Base-by-base conservation (phyloP, 2,888 invertebrate genomes). In the Ophion ventricosus region DNA sequence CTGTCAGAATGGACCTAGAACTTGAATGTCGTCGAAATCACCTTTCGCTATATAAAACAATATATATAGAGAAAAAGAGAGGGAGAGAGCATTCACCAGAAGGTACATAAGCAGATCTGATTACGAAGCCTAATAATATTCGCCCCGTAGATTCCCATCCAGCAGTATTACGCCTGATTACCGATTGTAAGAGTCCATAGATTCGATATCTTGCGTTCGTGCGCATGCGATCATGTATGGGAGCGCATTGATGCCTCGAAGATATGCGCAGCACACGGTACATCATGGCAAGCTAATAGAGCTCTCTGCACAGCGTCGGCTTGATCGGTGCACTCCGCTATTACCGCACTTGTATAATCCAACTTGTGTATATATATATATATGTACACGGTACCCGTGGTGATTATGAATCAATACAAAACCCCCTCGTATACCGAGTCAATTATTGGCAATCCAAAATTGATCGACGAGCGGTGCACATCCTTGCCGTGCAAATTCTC, bases 351-450 rank as follows among this genome's bases (percentile, higher is more conserved):
- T 23, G 74, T n/a, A 75, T 66, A 78, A 78, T 81, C 78, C 20
- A 40, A 74, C 74, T 75, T 54, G 23, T 56, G 11, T 29, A 3
- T 29, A 29, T 29, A 29, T 29, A 3, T 3, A 29, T 54, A 23
- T 56, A 11, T 64, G 61, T 43, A 43, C 8, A 43, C 43, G 43
- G 43, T 43, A 43, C 14, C 8, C 59, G 56, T 69, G 61, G 69
- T 84, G 59, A 84, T 84, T 81, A 84, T 75, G 78, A 81, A 84
- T 81, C 84, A 81, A 81, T 81, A 81, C 75, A 57, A 66, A 75
- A 69, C 74, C 75, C 64, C 54, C 59, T 35, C 23, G 56, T n/a
- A 43, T 56, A 40, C 25, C 29, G 29, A 20, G 35, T 56, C 59
- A 57, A 79, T 82, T 77, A 77, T 82, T 67, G 66, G 57, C 82